phyloP scores from a whole-genome alignment of 2,797 vertebrate genomes.

The Pteropus rufus region DNA sequence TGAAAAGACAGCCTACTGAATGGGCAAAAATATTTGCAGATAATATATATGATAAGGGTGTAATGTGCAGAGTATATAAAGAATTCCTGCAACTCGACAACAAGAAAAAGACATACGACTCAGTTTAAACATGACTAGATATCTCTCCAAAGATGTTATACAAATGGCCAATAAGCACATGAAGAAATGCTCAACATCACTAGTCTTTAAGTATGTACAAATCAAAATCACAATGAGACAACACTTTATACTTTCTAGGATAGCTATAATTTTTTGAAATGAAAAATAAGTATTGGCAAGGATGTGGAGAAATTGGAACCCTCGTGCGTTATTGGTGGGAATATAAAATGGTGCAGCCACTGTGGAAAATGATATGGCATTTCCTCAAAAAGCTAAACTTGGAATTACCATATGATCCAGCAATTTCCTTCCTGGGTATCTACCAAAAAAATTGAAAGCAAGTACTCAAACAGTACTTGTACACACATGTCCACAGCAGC shows the following conservation, averaged over 20 bases:
- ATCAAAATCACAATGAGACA: not conserved
- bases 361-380: not conserved
- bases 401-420: not conserved
- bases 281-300: not conserved
- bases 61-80: not conserved
- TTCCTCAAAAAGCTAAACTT: not conserved
- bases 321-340: not conserved
- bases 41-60: not conserved
- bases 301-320: not conserved
- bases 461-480: not conserved
- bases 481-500: not conserved
- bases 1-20: not conserved
- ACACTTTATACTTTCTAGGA: not conserved
- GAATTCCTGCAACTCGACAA: not conserved
- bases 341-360: not conserved
- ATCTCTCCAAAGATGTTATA: not conserved
- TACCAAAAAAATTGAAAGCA: not conserved
- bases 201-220: not conserved
- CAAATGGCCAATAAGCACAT: not conserved
- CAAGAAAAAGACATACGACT: not conserved
- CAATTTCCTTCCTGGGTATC: not conserved
- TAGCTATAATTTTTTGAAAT: not conserved
- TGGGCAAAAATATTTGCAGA: not conserved
- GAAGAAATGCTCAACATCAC: not conserved
- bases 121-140: not conserved